phyloP scores from a whole-genome alignment of 2,113 vertebrate species.

The Diphyllodes magnificus region DNA sequence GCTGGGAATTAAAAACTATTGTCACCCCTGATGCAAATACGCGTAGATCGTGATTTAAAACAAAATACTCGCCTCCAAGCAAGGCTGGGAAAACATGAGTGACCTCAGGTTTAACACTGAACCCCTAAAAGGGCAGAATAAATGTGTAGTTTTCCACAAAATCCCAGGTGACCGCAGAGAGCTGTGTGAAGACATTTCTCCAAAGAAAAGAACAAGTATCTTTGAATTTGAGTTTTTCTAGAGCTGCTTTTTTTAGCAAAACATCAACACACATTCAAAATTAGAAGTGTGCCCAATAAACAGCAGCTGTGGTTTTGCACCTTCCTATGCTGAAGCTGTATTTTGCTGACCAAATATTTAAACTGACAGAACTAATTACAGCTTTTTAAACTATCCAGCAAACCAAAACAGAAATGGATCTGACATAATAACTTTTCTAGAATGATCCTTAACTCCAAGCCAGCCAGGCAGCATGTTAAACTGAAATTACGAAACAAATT shows the following conservation, averaged over 20 bases:
- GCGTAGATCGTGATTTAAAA: rapidly evolving
- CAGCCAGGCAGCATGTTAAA: not conserved
- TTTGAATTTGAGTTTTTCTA: not conserved
- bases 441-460: not conserved
- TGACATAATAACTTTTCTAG: not conserved
- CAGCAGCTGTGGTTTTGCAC: conserved; percentile 26
- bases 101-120: not conserved
- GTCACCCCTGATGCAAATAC: not conserved
- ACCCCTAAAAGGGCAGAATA: not conserved
- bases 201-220: not conserved
- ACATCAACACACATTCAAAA: not conserved
- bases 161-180: not conserved
- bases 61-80: not conserved
- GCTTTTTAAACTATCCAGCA: not conserved
- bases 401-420: not conserved
- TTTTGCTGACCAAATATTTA: conserved; percentile 18
- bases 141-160: not conserved
- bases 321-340: not conserved
- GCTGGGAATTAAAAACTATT: not conserved
- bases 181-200: not conserved
- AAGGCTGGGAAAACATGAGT: not conserved
- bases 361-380: not conserved
- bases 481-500: not conserved
- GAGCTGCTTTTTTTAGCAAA: not conserved
- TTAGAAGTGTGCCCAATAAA: not conserved